Evolutionary conservation across 37 sponge, comb jelly and placozoan genomes (phyloP).

Genomic region (Petrosia ficiformis): DNA sequence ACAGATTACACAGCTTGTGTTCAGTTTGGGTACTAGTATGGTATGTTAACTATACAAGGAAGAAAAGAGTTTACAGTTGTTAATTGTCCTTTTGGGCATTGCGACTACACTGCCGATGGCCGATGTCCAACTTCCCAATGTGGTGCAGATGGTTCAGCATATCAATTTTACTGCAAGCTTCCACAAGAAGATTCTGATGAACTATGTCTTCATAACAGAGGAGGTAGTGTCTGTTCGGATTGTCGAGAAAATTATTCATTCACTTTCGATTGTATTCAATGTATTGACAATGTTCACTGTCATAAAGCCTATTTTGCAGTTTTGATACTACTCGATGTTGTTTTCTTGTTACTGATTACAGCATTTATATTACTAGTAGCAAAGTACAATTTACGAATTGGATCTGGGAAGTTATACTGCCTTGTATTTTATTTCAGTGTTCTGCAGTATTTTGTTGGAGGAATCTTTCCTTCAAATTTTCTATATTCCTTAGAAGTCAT

Average conservation of each 20-base stretch:
- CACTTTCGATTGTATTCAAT: background rate
- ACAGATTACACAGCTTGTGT: conserved; percentile 5
- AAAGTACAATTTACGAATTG: conserved; percentile 15
- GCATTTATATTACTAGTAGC: conserved; percentile 2
- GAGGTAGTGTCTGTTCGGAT: background rate
- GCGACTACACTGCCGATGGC: conserved; percentile 2
- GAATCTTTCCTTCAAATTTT: background rate
- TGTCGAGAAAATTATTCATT: background rate
- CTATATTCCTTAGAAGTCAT: background rate
- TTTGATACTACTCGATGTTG: background rate
- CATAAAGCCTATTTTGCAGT: background rate
- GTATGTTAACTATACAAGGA: background rate
- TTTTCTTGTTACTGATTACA: background rate
- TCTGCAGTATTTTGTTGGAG: background rate
- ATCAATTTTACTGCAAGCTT: conserved; percentile 2
- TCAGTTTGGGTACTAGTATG: conserved; percentile 17
- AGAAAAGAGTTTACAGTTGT: background rate
- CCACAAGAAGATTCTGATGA: background rate
- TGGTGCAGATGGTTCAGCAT: background rate
- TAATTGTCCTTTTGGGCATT: conserved; percentile 1
- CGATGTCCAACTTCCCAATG: background rate
- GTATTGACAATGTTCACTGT: background rate
- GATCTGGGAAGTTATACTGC: conserved; percentile 41
- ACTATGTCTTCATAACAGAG: background rate
- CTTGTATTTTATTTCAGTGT: conserved; percentile 56